These are phyloP conservation scores for Istiophorus platypterus DNA, from an alignment of 2,113 vertebrate genomes.

Conservation along the genomic window DNA sequence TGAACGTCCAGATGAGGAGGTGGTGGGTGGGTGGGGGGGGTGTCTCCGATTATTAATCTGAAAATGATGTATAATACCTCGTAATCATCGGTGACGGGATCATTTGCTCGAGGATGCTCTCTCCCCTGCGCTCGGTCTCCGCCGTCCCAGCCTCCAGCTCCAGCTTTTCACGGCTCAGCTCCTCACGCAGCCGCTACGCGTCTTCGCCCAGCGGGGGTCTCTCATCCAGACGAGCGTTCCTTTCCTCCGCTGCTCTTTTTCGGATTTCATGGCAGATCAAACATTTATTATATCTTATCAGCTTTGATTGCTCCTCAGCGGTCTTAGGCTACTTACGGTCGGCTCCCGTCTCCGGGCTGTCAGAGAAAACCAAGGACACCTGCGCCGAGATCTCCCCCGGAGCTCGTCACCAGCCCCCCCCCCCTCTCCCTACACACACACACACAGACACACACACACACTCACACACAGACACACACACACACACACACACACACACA, in stretches of 20 bases:
- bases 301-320: slow-evolving; percentile 48
- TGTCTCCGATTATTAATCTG: slow-evolving; percentile 25
- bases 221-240: slow-evolving; percentile 71
- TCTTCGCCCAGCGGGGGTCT: slow-evolving; percentile 78
- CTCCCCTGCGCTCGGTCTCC: slow-evolving; percentile 56
- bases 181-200: slow-evolving; percentile 68
- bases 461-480: too few species aligned
- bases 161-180: slow-evolving; percentile 75
- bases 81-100: slow-evolving; percentile 54
- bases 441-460: too few species aligned
- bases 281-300: slow-evolving; percentile 66
- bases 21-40: too few species aligned
- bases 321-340: slow-evolving; percentile 64
- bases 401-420: slow-evolving; percentile 45
- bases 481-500: too few species aligned
- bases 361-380: slow-evolving; percentile 71
- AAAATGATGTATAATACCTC: slow-evolving; percentile 63
- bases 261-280: slow-evolving; percentile 65
- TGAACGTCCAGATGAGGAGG: slow-evolving; percentile 33
- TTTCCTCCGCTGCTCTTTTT: slow-evolving; percentile 51
- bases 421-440: background rate
- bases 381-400: slow-evolving; percentile 69
- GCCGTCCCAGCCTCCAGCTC: slow-evolving; percentile 69
- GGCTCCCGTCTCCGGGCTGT: slow-evolving; percentile 67
- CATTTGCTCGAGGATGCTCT: slow-evolving; percentile 37